These are phyloP conservation scores for Andrena dorsata DNA, from an alignment of 2,888 invertebrate genomes.

Conservation along the genomic window DNA sequence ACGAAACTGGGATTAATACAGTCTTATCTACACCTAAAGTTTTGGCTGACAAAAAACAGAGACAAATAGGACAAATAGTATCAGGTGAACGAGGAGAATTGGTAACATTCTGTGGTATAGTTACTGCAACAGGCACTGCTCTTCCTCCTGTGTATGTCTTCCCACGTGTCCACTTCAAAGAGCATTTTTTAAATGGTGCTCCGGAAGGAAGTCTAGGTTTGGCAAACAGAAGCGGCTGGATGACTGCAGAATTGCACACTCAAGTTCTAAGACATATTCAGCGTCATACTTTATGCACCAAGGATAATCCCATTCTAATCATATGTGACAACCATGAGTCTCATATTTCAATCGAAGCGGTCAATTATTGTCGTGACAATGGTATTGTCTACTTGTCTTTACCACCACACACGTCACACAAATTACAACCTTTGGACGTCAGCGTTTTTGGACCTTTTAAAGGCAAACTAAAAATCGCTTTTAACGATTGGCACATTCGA, in stretches of 20 bases:
- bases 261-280: constrained; percentile 76
- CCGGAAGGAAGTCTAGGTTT: constrained; percentile 79
- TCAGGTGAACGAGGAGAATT: constrained; percentile 81
- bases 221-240: constrained; percentile 79
- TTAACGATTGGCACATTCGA: too few species aligned
- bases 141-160: constrained; percentile 82
- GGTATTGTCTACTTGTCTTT: too few species aligned
- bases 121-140: constrained; percentile 79
- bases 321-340: constrained; percentile 39
- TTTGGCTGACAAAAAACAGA: constrained; percentile 79
- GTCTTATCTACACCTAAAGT: constrained; percentile 81
- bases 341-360: too few species aligned
- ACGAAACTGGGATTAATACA: constrained; percentile 83
- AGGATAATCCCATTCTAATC: too few species aligned
- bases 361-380: too few species aligned
- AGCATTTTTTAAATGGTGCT: constrained; percentile 77
- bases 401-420: too few species aligned
- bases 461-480: too few species aligned
- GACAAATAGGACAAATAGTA: constrained; percentile 78
- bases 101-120: constrained; percentile 77
- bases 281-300: constrained; percentile 70
- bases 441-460: too few species aligned
- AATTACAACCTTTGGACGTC: too few species aligned
- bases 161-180: constrained; percentile 77
- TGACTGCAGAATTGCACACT: constrained; percentile 74